phyloP scores from a whole-genome alignment of 2,113 vertebrate species.

The Thryonomys swinderianus region DNA sequence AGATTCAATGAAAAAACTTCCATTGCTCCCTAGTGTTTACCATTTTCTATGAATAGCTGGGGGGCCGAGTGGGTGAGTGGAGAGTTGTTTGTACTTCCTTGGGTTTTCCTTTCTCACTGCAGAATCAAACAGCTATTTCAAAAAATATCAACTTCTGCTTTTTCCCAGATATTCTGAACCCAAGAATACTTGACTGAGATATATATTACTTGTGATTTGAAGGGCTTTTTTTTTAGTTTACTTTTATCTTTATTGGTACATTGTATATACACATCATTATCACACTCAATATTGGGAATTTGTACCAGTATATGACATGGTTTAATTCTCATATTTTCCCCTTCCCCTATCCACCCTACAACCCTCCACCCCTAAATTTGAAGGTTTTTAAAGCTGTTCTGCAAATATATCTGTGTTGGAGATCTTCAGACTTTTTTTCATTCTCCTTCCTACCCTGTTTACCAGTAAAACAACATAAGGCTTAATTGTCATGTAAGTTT shows the following conservation, averaged over 20 bases:
- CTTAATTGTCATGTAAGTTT: constrained; percentile 15
- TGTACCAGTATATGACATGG: too few relatives aligned
- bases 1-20: constrained; percentile 74
- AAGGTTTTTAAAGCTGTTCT: background rate
- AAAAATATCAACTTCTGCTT: constrained; percentile 34
- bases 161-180: background rate
- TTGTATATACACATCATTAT: too few relatives aligned
- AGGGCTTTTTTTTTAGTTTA: too few relatives aligned
- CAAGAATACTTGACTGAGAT: background rate
- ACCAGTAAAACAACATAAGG: constrained; percentile 27
- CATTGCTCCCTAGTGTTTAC: constrained; percentile 37
- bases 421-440: constrained; percentile 34
- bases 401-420: background rate
- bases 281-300: too few relatives aligned
- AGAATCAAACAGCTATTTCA: constrained; percentile 48
- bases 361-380: too few relatives aligned
- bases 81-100: background rate
- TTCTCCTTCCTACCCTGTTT: background rate
- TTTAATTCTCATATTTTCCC: too few relatives aligned
- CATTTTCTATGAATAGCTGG: background rate
- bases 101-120: background rate
- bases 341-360: too few relatives aligned
- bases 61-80: background rate
- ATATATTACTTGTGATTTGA: constrained; percentile 30
- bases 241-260: too few relatives aligned